Evolutionary conservation across 2,888 invertebrate genomes (phyloP), one percentile per base, ranked within the genome.

Genomic region (Morpho achilles): DNA sequence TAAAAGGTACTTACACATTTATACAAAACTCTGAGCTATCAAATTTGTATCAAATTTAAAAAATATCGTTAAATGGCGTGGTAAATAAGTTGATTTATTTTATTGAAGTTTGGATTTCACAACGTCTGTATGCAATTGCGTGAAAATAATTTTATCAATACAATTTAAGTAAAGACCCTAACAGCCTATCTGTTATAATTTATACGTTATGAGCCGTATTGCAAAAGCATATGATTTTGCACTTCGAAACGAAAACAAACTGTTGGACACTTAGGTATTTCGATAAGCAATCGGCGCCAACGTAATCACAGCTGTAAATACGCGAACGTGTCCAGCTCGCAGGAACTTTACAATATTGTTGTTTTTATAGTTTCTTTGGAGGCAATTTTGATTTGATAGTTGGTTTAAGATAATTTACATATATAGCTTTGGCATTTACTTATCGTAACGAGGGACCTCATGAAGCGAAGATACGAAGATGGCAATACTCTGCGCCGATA

Each of bases 41-140:
- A 49, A 49, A 5, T 32, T 32, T 49, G 55, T 48, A 55, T 41
- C 49, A 55, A 55, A 49, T 55, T 43, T 39, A 55, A 54, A 54
- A 48, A 51, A 22, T 8, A 10, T 42, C 43, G 49, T 32, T 9
- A 54, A 54, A 54, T 54, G n/a, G 7, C 79, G 80, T 83, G 47
- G 46, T 51, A 59, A 51, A 47, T 40, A 53, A 54, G 46, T 32
- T 51, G 59, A 48, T 53, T 53, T 54, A 57, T 57, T 57, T 60
- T 84, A 82, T 77, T 80, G 72, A 71, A 69, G 69, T 58, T 75
- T 76, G 75, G 75, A 78, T 76, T 74, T 71, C 70, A 67, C 65
- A 74, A 71, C 70, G 70, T 47, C 53, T 16, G 50, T 47, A 57
- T 52, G 49, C 42, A 50, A 57, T 60, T 58, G 50, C 42, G 48